phyloP scores from a whole-genome alignment of 2,888 invertebrate species.

The Xestoiulus laeticollis region DNA sequence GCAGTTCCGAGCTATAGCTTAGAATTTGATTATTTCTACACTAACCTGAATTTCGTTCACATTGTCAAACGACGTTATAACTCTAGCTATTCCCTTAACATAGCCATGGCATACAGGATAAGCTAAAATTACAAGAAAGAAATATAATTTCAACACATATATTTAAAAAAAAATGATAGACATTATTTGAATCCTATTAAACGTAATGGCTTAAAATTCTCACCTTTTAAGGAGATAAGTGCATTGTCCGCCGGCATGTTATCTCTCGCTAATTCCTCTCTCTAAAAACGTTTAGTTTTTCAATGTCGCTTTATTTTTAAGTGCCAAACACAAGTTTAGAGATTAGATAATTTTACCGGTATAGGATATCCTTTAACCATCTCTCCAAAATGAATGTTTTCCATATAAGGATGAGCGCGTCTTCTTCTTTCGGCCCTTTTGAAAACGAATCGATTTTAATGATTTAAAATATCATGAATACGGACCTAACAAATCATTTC shows the following conservation, averaged over 20 bases:
- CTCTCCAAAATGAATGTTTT: slow-evolving; percentile 56
- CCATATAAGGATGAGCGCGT: slow-evolving; percentile 52
- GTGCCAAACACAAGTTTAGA: too few species aligned
- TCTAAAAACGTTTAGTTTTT: neutral
- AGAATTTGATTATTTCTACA: neutral
- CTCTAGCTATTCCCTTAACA: slow-evolving; percentile 75
- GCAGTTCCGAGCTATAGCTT: neutral
- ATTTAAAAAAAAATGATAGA: too few species aligned
- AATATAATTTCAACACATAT: neutral
- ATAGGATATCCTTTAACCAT: slow-evolving; percentile 56
- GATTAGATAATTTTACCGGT: slow-evolving; percentile 54
- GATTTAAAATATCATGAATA: neutral
- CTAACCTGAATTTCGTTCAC: slow-evolving; percentile 66
- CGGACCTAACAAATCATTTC: neutral
- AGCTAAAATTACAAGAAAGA: neutral
- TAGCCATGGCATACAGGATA: slow-evolving; percentile 77
- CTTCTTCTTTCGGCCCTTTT: slow-evolving; percentile 55
- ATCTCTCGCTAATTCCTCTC: neutral
- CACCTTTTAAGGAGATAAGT: neutral
- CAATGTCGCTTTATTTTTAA: neutral
- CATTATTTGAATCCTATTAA: neutral
- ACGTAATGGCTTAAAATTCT: neutral
- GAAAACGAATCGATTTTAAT: neutral
- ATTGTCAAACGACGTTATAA: slow-evolving; percentile 74
- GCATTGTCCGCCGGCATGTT: neutral